A percentile compares a stretch with the other conserved stretches of the same genome.
phyloP scores from a whole-genome alignment of 1,140 invertebrate genomes.

The Tetragnatha versicolor region DNA sequence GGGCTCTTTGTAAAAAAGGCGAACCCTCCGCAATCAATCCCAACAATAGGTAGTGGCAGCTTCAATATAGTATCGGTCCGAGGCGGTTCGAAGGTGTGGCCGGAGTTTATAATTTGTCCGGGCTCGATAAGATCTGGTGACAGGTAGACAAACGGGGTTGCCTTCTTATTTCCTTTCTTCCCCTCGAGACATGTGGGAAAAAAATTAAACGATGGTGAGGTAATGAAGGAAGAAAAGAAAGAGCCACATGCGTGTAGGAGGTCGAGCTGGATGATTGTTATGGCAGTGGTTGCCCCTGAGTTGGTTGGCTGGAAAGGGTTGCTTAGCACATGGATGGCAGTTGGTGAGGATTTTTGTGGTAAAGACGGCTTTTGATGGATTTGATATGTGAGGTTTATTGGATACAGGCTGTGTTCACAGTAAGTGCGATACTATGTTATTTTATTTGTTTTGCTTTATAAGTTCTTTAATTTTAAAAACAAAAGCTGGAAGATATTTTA shows the following conservation, averaged over 20 bases:
- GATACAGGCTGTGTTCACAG: too few relatives aligned
- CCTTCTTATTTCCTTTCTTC: constrained; percentile 4
- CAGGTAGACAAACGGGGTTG: constrained; percentile 54
- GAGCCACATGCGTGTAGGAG: constrained; percentile 37
- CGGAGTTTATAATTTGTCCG: constrained; percentile 43
- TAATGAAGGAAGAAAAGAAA: constrained; percentile 36
- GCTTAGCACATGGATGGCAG: too few relatives aligned
- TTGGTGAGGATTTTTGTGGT: too few relatives aligned
- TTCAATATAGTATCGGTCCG: constrained; percentile 18
- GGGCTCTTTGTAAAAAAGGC: neutral
- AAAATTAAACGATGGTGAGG: constrained; percentile 20
- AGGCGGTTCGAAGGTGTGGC: constrained; percentile 49
- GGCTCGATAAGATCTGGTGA: constrained; percentile 51
- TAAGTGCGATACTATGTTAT: too few relatives aligned
- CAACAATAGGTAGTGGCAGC: constrained; percentile 27
- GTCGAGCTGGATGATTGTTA: constrained; percentile 44
- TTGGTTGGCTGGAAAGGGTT: neutral
- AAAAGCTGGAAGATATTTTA: too few relatives aligned
- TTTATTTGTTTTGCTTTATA: too few relatives aligned
- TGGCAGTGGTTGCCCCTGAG: neutral
- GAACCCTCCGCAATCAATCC: constrained; percentile 37
- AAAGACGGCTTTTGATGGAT: too few relatives aligned
- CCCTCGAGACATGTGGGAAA: neutral
- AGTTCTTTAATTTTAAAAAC: too few relatives aligned
- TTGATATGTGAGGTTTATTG: too few relatives aligned